phyloP scores from a whole-genome alignment of 2,888 invertebrate genomes.

The Zaprionus bogoriensis region DNA sequence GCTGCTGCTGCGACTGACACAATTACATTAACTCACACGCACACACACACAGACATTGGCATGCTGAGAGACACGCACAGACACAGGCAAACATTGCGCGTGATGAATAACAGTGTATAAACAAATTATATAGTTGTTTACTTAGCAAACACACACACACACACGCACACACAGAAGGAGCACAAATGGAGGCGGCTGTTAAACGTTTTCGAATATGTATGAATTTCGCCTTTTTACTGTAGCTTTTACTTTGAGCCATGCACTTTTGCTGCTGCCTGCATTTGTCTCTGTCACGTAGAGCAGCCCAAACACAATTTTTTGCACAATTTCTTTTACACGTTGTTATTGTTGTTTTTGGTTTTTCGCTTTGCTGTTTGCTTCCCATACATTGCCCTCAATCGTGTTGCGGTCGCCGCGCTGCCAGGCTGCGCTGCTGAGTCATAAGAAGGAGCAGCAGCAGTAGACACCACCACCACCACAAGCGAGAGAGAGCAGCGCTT shows the following conservation, averaged over 20 bases:
- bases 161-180: conserved; percentile 8
- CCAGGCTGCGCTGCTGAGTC: conserved; percentile 51
- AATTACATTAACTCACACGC: conserved; percentile 25
- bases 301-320: conserved; percentile 38
- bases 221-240: conserved; percentile 9
- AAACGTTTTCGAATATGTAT: not conserved
- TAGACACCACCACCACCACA: conserved; percentile 4
- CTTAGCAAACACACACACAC: conserved; percentile 35
- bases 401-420: conserved; percentile 31
- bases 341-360: conserved; percentile 10
- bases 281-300: conserved; percentile 49
- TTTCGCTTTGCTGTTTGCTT: conserved; percentile 31
- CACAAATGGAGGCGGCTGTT: conserved; percentile 58
- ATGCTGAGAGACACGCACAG: not conserved
- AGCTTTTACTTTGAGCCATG: too few relatives aligned
- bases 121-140: conserved; percentile 72
- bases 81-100: conserved; percentile 8
- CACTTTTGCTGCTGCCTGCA: conserved; percentile 32
- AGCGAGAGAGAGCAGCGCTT: conserved; percentile 22
- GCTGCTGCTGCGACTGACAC: conserved; percentile 44
- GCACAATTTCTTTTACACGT: conserved; percentile 50
- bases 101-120: conserved; percentile 60
- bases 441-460: conserved; percentile 50
- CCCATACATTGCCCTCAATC: conserved; percentile 60
- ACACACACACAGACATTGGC: conserved; percentile 3